A percentile compares a stretch with the other conserved stretches of the same genome.
phyloP scores from a whole-genome alignment of 2,113 vertebrate genomes.

The Pica pica region DNA sequence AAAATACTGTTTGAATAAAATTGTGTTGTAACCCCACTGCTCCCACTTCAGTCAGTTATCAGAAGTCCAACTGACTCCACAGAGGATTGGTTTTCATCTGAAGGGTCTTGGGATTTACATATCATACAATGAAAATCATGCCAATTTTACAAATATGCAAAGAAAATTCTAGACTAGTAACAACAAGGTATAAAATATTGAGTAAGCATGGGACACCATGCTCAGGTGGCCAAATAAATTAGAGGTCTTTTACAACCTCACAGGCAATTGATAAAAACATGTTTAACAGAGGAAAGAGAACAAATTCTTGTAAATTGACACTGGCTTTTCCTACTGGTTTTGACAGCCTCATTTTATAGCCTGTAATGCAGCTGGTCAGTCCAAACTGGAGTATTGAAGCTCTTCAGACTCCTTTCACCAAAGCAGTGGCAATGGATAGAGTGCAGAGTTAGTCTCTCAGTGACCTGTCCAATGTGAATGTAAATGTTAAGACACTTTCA shows the following conservation, averaged over 20 bases:
- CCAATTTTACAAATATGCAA: neutral
- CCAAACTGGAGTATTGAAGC: neutral
- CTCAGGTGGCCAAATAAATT: neutral
- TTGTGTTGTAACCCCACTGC: neutral
- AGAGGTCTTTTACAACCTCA: neutral
- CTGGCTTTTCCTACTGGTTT: neutral
- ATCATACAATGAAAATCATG: neutral
- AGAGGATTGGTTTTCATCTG: neutral
- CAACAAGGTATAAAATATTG: neutral
- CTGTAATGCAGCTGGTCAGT: neutral
- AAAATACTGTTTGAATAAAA: neutral
- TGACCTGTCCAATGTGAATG: neutral
- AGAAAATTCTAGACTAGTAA: neutral
- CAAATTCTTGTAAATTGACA: neutral
- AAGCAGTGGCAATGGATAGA: neutral
- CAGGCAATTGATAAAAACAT: neutral
- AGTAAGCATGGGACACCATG: neutral
- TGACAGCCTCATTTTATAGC: neutral
- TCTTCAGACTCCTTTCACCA: neutral
- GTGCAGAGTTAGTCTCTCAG: neutral
- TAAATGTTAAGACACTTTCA: neutral
- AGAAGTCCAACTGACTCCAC: neutral
- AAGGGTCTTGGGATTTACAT: neutral
- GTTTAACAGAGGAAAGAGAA: neutral
- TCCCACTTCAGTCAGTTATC: neutral